Percentiles rank a stretch among this genome's conserved stretches.
Conservation (phyloP, 2,113 vertebrate genomes). For the Dipodomys stephensi region DNA sequence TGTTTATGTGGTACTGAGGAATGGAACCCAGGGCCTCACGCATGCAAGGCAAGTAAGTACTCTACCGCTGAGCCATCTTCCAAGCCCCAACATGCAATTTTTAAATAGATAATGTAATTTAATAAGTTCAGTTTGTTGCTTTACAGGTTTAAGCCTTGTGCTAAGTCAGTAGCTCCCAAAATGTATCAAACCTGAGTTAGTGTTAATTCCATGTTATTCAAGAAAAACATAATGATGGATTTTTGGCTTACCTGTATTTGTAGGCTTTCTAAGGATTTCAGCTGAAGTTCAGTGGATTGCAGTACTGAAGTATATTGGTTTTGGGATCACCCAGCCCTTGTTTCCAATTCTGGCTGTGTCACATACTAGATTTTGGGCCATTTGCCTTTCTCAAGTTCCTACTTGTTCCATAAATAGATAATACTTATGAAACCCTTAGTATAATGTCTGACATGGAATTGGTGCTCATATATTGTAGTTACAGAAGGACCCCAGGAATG, state of each 20-base stretch:
- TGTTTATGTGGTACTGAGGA: too few species aligned
- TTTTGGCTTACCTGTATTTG: background rate
- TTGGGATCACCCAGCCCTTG: background rate
- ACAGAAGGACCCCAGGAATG: background rate
- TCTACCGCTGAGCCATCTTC: too few species aligned
- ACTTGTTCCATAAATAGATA: background rate
- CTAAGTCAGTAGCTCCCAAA: slow-evolving; percentile 19
- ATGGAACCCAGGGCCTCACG: too few species aligned
- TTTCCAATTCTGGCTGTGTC: slow-evolving; percentile 12
- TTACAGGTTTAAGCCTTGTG: background rate
- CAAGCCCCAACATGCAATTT: background rate
- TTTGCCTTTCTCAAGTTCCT: background rate
- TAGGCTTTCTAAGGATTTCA: background rate
- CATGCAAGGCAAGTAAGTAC: too few species aligned
- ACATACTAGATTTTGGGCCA: background rate
- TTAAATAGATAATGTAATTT: background rate
- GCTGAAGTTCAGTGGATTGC: background rate
- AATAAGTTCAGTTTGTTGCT: background rate
- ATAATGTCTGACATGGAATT: background rate
- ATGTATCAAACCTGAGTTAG: background rate
- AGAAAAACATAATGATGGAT: background rate
- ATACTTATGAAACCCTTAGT: background rate
- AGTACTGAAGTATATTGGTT: background rate
- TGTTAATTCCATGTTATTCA: slow-evolving; percentile 6
- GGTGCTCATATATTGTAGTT: background rate